These are phyloP conservation scores for Macrotrachela quadricornifera DNA, from an alignment of 1,140 invertebrate species.

Conservation along the genomic window DNA sequence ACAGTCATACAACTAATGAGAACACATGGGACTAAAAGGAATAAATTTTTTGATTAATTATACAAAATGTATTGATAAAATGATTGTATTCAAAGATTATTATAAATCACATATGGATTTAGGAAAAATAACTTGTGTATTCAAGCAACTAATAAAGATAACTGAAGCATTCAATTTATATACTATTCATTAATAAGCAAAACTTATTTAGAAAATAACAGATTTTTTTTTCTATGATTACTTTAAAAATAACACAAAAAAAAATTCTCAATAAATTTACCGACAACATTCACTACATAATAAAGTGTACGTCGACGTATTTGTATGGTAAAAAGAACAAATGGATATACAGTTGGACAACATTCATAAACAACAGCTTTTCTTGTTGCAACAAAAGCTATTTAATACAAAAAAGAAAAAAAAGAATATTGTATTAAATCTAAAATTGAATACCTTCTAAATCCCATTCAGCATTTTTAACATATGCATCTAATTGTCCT, in stretches of 20 bases:
- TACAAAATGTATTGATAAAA: no score
- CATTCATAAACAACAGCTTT: constrained; percentile 28
- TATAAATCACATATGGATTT: no score
- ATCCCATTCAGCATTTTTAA: constrained; percentile 25
- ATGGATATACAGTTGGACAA: constrained; percentile 27
- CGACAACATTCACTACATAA: constrained; percentile 73
- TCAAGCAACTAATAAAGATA: no score
- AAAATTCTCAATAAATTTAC: no score
- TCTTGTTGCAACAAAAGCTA: background rate
- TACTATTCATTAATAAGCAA: no score
- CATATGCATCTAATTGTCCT: constrained; percentile 20
- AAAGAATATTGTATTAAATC: background rate
- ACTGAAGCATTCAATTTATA: no score
- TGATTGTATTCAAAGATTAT: no score
- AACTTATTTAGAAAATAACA: no score
- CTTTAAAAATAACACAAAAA: no score
- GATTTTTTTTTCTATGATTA: no score
- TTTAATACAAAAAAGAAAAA: background rate
- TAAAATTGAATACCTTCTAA: constrained; percentile 11
- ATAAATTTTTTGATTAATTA: no score
- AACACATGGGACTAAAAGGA: constrained; percentile 66
- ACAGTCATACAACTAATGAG: constrained; percentile 96
- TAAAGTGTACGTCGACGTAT: constrained; percentile 89
- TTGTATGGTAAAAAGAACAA: constrained; percentile 72
- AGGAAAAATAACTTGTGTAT: no score